Base-by-base conservation (phyloP, 1,140 invertebrate genomes). In the Venturia canescens region DNA sequence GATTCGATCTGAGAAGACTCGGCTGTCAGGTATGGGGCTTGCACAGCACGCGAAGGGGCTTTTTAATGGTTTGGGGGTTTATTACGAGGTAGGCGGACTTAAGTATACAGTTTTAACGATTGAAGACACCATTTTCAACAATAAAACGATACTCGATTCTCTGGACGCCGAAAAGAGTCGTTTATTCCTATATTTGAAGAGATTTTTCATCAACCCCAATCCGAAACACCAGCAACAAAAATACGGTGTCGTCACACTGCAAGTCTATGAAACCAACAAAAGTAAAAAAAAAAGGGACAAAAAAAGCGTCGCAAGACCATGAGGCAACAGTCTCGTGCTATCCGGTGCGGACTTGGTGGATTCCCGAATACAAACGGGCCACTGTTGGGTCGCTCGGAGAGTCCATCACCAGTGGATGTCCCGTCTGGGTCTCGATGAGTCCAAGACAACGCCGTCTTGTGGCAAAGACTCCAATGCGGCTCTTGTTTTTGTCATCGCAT, bases 401-500 rank as follows among this genome's bases (percentile, higher is more conserved):
- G 70, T 69, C 72, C 67, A 31, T 38, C 81, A 71, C 67, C 78
- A 80, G 66, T 77, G 53, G 77, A 44, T 44, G 66, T 72, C 53
- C 77, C 18, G n/a, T 38, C 34, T 74, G 29, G 21, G 72, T 76
- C 29, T 53, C 6, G 27, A 23, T 7, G 16, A 18, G 50, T 53
- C 50, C 7, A 63, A 63, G n/a, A 63, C 60, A 63, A 23, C 60
- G 60, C 60, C 16, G 38, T 44, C 31, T 53, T 31, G 67, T n/a
- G 11, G 23, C 69, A 44, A 71, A 63, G 50, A 16, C 66, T 71
- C 34, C 15, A 11, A 66, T 31, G 38, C 34, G 60, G 60, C 69
- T 82, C 82, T 78, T 79, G 80, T 87, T 85, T 86, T 87, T 87
- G 86, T 87, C 86, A 87, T 76, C 82, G 69, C 29, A 13, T 79